phyloP scores from a whole-genome alignment of 2,888 invertebrate genomes.

The Parochlus steinenii region DNA sequence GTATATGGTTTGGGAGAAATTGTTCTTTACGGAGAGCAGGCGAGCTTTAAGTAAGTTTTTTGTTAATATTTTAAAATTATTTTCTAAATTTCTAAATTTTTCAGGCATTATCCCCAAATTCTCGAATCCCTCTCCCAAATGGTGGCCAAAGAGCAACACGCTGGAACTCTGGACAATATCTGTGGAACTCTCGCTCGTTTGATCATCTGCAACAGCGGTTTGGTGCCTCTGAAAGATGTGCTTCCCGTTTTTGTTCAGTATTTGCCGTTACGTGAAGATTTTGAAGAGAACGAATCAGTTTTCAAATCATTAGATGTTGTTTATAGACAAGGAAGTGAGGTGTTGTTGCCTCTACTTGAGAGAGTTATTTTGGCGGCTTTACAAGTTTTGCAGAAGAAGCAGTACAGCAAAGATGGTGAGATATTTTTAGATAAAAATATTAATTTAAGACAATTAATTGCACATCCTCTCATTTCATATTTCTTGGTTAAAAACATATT shows the following conservation, averaged over 20 bases:
- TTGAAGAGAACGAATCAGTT: constrained; percentile 53
- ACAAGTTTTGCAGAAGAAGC: constrained; percentile 38
- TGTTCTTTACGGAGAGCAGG: constrained; percentile 45
- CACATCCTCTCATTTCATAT: constrained; percentile 1
- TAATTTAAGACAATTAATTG: neutral
- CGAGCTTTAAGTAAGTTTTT: constrained; percentile 39
- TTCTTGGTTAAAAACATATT: too few species aligned
- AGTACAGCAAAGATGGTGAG: constrained; percentile 35
- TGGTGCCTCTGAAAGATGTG: constrained; percentile 54
- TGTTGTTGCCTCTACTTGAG: constrained; percentile 35
- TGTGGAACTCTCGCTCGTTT: constrained; percentile 60
- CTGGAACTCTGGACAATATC: constrained; percentile 55
- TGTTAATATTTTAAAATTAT: neutral
- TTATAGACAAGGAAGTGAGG: constrained; percentile 41
- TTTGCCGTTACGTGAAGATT: constrained; percentile 56
- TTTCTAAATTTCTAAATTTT: constrained; percentile 7
- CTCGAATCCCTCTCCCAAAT: constrained; percentile 47
- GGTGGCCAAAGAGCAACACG: constrained; percentile 45
- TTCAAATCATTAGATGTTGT: constrained; percentile 45
- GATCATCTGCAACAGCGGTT: constrained; percentile 43
- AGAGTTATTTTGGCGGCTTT: constrained; percentile 37
- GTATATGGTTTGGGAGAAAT: constrained; percentile 62
- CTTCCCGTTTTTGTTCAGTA: constrained; percentile 52
- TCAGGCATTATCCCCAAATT: constrained; percentile 45
- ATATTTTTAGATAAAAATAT: too few species aligned